Evolutionary conservation across 2,797 vertebrate genomes (phyloP).

Genomic region (Epinephelus coioides): DNA sequence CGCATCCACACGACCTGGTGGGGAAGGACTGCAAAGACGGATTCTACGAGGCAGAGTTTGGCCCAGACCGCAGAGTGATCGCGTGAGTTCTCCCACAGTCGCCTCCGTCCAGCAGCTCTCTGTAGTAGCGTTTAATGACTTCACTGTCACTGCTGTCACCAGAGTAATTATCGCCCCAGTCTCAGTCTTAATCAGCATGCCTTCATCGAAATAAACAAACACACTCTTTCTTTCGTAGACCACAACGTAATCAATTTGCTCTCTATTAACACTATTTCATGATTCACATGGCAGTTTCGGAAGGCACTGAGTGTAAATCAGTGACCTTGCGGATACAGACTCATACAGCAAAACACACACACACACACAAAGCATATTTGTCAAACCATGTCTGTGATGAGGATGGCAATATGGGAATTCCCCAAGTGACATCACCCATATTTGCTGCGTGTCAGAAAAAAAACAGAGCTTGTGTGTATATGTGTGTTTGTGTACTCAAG

Average conservation of each 20-base stretch:
- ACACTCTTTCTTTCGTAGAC: not conserved
- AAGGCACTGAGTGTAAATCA: conserved; percentile 21
- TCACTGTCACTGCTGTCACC: not conserved
- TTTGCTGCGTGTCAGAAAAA: conserved; percentile 60
- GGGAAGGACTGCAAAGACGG: conserved; percentile 98
- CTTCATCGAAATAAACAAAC: conserved; percentile 12
- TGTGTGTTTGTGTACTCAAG: conserved; percentile 36
- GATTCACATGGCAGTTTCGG: conserved; percentile 51
- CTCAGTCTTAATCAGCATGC: conserved; percentile 20
- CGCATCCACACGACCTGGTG: conserved; percentile 97
- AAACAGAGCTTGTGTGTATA: conserved; percentile 51
- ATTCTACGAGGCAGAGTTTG: conserved; percentile 97
- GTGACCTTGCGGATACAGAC: conserved; percentile 41
- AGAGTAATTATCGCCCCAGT: not conserved
- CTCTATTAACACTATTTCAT: conserved; percentile 52
- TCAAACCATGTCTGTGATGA: conserved; percentile 70
- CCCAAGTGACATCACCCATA: conserved; percentile 83
- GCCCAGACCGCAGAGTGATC: conserved; percentile 93
- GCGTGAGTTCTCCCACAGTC: conserved; percentile 88
- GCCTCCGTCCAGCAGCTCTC: not conserved
- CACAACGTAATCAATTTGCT: conserved; percentile 21
- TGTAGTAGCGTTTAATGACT: not conserved
- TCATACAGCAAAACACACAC: conserved; percentile 14
- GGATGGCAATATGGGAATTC: conserved; percentile 78
- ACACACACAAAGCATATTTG: conserved; percentile 55